Conservation (phyloP, 2,888 invertebrate species). For the Trissonchulus sp. region DNA sequence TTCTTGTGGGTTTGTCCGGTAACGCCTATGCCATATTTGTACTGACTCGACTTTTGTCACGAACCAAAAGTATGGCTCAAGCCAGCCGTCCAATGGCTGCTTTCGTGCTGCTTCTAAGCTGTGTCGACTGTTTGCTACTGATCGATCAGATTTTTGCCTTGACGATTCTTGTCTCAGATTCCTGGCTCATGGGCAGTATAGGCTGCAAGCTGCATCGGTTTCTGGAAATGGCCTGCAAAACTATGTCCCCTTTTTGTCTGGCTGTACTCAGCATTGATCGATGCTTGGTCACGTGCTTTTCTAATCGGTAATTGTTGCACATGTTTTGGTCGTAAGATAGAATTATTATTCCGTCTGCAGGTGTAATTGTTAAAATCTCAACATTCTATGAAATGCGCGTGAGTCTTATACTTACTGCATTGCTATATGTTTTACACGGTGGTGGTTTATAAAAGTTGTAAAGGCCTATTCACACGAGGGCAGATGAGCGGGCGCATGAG, state of each 20-base stretch:
- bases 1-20: not conserved
- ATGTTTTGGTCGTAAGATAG: too few species aligned
- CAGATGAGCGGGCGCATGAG: too few species aligned
- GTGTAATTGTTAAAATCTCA: too few species aligned
- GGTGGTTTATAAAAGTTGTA: too few species aligned
- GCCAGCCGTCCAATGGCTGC: not conserved
- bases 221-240: not conserved
- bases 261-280: not conserved
- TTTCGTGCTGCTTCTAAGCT: not conserved
- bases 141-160: not conserved
- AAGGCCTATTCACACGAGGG: too few species aligned
- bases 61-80: not conserved
- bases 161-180: not conserved
- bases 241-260: not conserved
- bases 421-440: too few species aligned
- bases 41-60: not conserved
- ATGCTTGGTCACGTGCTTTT: not conserved
- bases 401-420: too few species aligned
- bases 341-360: too few species aligned
- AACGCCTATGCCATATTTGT: not conserved
- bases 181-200: not conserved
- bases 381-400: too few species aligned
- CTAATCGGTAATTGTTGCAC: too few species aligned
- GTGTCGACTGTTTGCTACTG: not conserved
- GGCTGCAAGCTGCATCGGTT: not conserved